Conservation (phyloP, 2,888 invertebrate genomes). For the Acheta domesticus region DNA sequence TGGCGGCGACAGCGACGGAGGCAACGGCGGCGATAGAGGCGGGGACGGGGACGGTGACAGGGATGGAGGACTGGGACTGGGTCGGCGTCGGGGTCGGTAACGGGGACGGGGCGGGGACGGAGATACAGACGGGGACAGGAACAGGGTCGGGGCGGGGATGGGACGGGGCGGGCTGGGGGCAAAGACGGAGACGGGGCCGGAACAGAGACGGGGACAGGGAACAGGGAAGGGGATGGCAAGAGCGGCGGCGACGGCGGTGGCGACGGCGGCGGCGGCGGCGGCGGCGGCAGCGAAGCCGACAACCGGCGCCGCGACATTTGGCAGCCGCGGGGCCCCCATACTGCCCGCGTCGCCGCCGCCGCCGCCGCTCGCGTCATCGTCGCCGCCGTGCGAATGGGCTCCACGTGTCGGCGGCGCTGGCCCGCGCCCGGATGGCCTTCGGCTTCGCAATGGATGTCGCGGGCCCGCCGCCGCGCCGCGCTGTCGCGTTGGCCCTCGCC, state of each 20-base stretch:
- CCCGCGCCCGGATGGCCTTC: neutral
- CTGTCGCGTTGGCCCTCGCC: neutral
- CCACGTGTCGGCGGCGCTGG: neutral
- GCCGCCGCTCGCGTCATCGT: neutral
- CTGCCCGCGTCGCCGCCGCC: no score
- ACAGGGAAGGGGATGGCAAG: no score
- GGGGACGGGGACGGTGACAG: no score
- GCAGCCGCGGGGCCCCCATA: neutral
- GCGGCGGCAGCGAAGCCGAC: neutral
- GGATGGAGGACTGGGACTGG: no score
- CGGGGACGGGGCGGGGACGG: neutral
- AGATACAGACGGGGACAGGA: neutral
- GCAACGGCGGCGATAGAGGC: no score
- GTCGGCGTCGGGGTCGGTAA: no score
- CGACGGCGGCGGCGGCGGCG: neutral
- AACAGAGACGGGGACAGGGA: no score
- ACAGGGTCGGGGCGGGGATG: no score
- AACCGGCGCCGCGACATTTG: neutral
- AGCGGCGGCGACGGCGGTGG: neutral
- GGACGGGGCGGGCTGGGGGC: no score
- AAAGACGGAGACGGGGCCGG: no score
- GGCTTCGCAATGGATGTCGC: neutral
- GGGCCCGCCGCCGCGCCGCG: neutral
- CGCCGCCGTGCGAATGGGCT: conserved; percentile 5
- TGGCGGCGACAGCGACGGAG: no score